Conservation (phyloP, 2,797 vertebrate species). For the Naso thynnoides region DNA sequence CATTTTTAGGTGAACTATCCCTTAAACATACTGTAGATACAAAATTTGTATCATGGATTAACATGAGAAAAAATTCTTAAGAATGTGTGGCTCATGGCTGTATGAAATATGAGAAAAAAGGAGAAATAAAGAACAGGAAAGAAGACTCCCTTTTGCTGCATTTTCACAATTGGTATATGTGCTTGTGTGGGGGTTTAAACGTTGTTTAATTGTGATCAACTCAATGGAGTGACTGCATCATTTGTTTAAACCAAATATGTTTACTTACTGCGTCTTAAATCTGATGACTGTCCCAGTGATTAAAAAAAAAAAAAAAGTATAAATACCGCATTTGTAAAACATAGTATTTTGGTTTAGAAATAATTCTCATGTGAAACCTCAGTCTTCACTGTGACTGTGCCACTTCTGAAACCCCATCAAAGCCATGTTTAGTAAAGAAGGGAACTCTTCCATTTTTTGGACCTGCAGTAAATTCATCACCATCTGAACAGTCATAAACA, state of each 20-base stretch:
- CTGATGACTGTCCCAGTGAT: slow-evolving; percentile 12
- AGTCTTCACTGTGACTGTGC: slow-evolving; percentile 14
- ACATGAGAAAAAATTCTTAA: neutral
- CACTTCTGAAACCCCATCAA: slow-evolving; percentile 32
- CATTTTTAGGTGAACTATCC: too few relatives aligned
- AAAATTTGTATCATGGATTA: neutral
- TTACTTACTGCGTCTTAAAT: slow-evolving; percentile 18
- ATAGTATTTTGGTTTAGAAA: slow-evolving; percentile 11
- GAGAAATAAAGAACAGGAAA: neutral
- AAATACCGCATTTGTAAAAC: slow-evolving; percentile 30
- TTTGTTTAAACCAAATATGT: slow-evolving; percentile 35
- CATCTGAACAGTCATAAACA: slow-evolving; percentile 83
- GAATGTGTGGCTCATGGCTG: neutral
- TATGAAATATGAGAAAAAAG: neutral
- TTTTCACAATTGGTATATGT: too few relatives aligned
- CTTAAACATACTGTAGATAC: neutral
- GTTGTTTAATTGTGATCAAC: slow-evolving; percentile 17
- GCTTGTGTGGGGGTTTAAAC: neutral
- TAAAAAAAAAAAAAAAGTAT: slow-evolving; percentile 7
- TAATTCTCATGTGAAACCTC: slow-evolving; percentile 7
- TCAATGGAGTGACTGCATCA: slow-evolving; percentile 1
- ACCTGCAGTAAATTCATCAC: slow-evolving; percentile 33
- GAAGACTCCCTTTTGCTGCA: too few relatives aligned
- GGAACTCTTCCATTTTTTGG: slow-evolving; percentile 45
- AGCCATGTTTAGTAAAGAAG: slow-evolving; percentile 49